Percentiles rank a stretch among this genome's conserved stretches.
These are phyloP conservation scores for Cephus pulcher DNA, from an alignment of 2,888 invertebrate genomes.

Conservation along the genomic window DNA sequence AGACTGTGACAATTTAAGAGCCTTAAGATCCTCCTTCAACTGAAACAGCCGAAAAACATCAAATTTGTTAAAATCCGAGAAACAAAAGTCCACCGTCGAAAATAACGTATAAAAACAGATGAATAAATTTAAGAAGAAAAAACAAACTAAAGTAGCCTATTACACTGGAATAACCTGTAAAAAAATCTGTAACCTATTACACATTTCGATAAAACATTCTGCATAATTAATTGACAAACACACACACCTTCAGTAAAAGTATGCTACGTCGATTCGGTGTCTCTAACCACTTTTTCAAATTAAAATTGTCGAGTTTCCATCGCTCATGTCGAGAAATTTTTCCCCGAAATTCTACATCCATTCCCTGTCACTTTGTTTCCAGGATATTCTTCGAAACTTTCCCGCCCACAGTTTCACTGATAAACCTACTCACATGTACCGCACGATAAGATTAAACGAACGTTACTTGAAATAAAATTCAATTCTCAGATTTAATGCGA, in stretches of 20 bases:
- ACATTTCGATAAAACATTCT: neutral
- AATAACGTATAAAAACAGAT: neutral
- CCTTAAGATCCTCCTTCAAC: slow-evolving; percentile 34
- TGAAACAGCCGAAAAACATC: slow-evolving; percentile 22
- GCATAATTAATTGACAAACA: neutral
- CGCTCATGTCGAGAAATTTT: neutral
- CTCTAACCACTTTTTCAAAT: neutral
- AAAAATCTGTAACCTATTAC: no score
- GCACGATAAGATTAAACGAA: neutral
- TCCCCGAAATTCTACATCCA: neutral
- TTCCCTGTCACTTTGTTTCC: neutral
- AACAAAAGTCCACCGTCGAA: neutral
- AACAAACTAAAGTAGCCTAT: neutral
- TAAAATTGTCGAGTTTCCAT: neutral
- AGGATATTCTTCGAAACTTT: neutral
- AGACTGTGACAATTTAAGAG: slow-evolving; percentile 23
- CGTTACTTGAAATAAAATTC: neutral
- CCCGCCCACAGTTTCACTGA: neutral
- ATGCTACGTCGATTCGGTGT: neutral
- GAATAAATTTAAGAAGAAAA: neutral
- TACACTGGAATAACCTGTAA: no score
- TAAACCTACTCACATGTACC: neutral
- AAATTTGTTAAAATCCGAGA: neutral
- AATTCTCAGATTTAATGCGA: neutral
- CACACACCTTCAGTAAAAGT: neutral